phyloP scores from a whole-genome alignment of 2,888 invertebrate genomes.

The Phaonia tiefii region DNA sequence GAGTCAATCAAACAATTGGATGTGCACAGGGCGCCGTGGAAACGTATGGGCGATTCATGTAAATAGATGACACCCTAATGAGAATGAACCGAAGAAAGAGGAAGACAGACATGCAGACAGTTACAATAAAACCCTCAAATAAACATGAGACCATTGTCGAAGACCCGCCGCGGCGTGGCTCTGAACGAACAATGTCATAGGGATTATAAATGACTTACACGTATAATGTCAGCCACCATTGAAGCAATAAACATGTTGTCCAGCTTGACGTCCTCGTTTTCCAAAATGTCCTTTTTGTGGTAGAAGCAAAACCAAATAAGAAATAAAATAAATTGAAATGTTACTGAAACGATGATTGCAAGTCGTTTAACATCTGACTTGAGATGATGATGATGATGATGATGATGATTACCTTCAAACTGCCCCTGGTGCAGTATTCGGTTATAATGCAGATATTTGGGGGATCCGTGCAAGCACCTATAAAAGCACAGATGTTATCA shows the following conservation, averaged over 20 bases:
- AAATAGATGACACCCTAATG: constrained; percentile 93
- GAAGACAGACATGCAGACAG: constrained; percentile 38
- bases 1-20: constrained; percentile 97
- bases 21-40: constrained; percentile 93
- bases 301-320: neutral
- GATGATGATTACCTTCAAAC: constrained; percentile 87
- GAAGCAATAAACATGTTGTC: constrained; percentile 98
- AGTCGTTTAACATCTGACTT: neutral
- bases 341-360: neutral
- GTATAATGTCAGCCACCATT: constrained; percentile 94
- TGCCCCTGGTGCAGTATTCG: constrained; percentile 94
- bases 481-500: constrained; percentile 94
- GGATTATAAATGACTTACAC: constrained; percentile 84
- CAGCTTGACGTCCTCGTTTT: constrained; percentile 96
- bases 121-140: constrained; percentile 42
- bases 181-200: neutral
- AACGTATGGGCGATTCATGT: constrained; percentile 92
- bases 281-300: constrained; percentile 90
- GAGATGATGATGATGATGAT: no score
- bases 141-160: constrained; percentile 16
- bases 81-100: constrained; percentile 11
- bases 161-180: constrained; percentile 8
- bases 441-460: constrained; percentile 94
- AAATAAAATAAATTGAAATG: constrained; percentile 18
- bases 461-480: constrained; percentile 95